Evolutionary conservation across 2,797 vertebrate species (phyloP), one percentile per base, ranked within the genome.

Genomic region (Vireo griseus): DNA sequence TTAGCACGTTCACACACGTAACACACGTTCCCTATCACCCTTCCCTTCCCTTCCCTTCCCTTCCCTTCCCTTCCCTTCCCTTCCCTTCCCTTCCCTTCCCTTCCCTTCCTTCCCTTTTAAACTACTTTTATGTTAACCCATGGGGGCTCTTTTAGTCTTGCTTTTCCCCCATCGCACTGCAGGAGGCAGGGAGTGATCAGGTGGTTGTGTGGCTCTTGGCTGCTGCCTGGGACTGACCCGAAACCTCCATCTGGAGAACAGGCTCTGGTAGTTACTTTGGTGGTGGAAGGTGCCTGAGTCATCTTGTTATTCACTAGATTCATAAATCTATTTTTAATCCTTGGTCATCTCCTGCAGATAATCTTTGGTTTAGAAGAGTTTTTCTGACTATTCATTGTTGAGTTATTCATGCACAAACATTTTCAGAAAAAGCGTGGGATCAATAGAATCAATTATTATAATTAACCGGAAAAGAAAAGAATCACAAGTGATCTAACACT

Each of bases 401-500:
- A 90, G 73, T 61, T 71, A 78, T 44, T 90, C 2, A 61, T 55
- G 52, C 57, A 73, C 29, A 92, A 77, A 88, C 21, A 29, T 84
- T 86, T 92, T 81, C 45, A 74, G 47, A 71, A 79, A 71, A 83
- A 87, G 2, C 1, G 1, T 19, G 33, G 13, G 45, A 82, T 95
- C 81, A 33, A 79, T 87, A 89, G 37, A 90, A 94, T 86, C 58
- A 73, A 88, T 91, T 95, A 80, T 72, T 84, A 59, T 45, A 94
- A 95, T 86, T 94, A 96, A 93, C 28, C 75, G 50, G 73, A 77
- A 90, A 74, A 90, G 18, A 72, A 80, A 92, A 82, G 48, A 90
- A 71, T 51, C 51, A 57, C 19, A 78, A 91, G 40, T 33, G 22
- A 92, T 88, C 48, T 86, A 75, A 66, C 57, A 42, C 25, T 85